Evolutionary conservation across 2,113 vertebrate species (phyloP).

Genomic region (Diphyllodes magnificus): DNA sequence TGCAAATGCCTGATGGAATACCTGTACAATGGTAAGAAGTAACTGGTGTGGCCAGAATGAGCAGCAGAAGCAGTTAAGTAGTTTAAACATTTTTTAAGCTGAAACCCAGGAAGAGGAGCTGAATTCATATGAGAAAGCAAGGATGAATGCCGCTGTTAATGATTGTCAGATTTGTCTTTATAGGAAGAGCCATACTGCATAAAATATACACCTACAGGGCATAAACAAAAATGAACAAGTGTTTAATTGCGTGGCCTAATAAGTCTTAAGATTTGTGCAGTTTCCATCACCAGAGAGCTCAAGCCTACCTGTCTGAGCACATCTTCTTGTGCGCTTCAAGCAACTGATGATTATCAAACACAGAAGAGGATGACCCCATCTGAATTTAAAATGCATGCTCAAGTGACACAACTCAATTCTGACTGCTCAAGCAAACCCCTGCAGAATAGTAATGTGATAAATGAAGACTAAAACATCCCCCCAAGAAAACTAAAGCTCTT

Average conservation of each 20-base stretch:
- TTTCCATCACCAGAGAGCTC: background rate
- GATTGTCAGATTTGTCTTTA: background rate
- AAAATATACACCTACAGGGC: background rate
- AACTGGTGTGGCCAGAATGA: background rate
- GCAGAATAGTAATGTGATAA: slow-evolving; percentile 26
- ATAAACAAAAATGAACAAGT: background rate
- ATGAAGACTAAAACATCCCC: background rate
- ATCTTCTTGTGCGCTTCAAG: background rate
- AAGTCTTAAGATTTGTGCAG: background rate
- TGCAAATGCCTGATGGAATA: background rate
- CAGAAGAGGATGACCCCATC: background rate
- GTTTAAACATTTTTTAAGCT: background rate
- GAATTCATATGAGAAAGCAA: background rate
- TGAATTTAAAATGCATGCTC: slow-evolving; percentile 7
- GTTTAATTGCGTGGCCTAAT: background rate
- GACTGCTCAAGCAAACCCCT: slow-evolving; percentile 2
- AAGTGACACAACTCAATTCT: background rate
- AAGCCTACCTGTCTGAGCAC: background rate
- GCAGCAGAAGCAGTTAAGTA: background rate
- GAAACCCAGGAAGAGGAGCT: background rate
- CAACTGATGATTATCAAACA: background rate
- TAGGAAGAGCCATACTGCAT: background rate
- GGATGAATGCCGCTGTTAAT: background rate
- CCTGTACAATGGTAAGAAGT: background rate
- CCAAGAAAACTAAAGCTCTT: background rate